Base-by-base conservation (phyloP, 1,140 invertebrate species). In the Anastrepha ludens region DNA sequence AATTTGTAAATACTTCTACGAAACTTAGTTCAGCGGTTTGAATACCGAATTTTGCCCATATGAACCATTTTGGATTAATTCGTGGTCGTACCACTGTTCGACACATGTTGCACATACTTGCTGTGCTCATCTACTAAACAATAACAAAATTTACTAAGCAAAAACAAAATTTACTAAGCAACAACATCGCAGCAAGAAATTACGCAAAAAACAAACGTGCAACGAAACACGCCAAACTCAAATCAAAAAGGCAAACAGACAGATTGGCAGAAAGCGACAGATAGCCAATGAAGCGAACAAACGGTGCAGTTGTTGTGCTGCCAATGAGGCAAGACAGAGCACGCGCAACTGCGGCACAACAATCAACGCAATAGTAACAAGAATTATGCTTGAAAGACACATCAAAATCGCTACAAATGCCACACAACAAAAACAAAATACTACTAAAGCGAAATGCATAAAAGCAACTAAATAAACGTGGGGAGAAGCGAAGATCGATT, bases 181-280 rank as follows among this genome's bases (percentile, higher is more conserved):
- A 62, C 60, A 62, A 62, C 60, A 62, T 17, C 8, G 4, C 5
- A 62, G 60, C 60, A 62, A 62, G 8, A 17, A 62, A 62, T 62
- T 62, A n/a, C 60, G n/a, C 13, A 50, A 20, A 81, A 81, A 58
- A 81, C 47, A 29, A 55, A 81, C 17, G n/a, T 3, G 2, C 74
- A 81, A 55, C 44, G 20, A 55, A 81, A 81, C 74, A 81, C n/a
- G 47, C 74, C 44, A 50, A 44, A 55, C 50, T 5, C 74, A 81
- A 81, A 81, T 81, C 74, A 81, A 81, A 81, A 55, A 81, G 74
- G 55, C n/a, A 81, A 81, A 81, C 74, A 81, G 13, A 81, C 74
- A 50, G 74, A 55, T 81, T 81, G 74, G 74, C 74, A 81, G 74
- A 50, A 81, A 44, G 44, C 44, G 44, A 74, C 70, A 74, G 70